Percentiles rank a stretch among this genome's conserved stretches.
Evolutionary conservation across 2,113 vertebrate species (phyloP).

Genomic region (Anhinga anhinga): DNA sequence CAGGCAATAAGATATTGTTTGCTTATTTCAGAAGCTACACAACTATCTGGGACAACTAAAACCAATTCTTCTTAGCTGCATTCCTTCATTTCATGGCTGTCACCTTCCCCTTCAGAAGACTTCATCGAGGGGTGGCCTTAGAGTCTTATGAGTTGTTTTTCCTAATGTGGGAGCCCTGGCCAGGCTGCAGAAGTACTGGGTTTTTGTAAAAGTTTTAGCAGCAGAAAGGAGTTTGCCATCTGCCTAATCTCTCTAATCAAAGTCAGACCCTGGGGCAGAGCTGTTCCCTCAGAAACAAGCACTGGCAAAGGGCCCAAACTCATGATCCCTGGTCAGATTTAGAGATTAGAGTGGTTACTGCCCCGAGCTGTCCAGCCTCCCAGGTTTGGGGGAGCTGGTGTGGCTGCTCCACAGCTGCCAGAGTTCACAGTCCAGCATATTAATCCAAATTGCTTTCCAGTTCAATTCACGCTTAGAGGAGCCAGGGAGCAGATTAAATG

Average conservation of each 20-base stretch:
- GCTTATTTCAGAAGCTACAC: neutral
- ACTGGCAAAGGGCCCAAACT: neutral
- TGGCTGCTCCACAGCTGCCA: neutral
- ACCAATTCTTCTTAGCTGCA: neutral
- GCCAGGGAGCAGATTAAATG: neutral
- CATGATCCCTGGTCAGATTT: neutral
- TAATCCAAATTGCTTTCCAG: neutral
- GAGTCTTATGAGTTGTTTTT: neutral
- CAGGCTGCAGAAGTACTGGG: neutral
- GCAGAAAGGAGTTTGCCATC: neutral
- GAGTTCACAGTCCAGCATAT: neutral
- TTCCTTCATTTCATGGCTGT: neutral
- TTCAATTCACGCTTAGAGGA: neutral
- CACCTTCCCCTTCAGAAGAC: neutral
- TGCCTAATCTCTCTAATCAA: conserved; percentile 23
- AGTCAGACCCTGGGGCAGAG: neutral
- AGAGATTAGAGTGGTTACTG: neutral
- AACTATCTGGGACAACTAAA: neutral
- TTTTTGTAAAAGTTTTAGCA: neutral
- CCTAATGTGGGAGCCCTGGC: neutral
- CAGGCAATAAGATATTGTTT: neutral
- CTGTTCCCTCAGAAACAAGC: neutral
- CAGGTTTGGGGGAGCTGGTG: neutral
- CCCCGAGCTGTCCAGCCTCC: neutral
- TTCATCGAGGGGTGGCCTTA: neutral